Evolutionary conservation across 1,140 invertebrate species (phyloP), one percentile per base, ranked within the genome.

Genomic region (Ganaspis sp.): DNA sequence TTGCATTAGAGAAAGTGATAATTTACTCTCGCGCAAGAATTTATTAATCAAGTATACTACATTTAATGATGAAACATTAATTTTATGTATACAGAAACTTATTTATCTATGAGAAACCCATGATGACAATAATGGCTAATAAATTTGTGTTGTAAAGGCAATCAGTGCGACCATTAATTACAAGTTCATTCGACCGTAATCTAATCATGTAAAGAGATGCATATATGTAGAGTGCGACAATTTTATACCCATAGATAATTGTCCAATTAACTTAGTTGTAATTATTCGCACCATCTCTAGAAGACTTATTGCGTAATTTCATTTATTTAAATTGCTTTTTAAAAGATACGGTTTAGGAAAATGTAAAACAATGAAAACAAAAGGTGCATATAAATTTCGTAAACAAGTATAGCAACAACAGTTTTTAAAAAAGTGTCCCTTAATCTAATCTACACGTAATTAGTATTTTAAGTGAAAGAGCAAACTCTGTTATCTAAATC

Each of bases 141-240:
- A 49, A 49, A 49, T 49, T 49, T 49, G 45, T n/a, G 15, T 49
- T 49, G 45, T 49, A 49, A 49, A 49, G n/a, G 45, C 45, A 49
- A 49, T 49, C 45, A 49, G 45, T 49, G 45, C 4, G n/a, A 49
- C 45, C 45, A 49, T 49, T 49, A 49, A 49, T 49, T 49, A 49
- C n/a, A 17, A 49, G 45, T 49, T 49, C 45, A 49, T n/a, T 49
- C 45, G 45, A n/a, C 45, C 45, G 5, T 17, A 49, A 17, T 49
- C 45, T 49, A 49, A 49, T 49, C 45, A 49, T 17, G 15, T 49
- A 49, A 49, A 49, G 15, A 49, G 45, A n/a, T 49, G 45, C 45
- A 40, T 12, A n/a, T 49, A 49, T 49, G 45, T n/a, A 49, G 5
- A 49, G 15, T 49, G 45, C n/a, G 45, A 49, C 45, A 49, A 49